Percentiles rank a stretch among this genome's conserved stretches.
These are phyloP conservation scores for Heteromurus nitidus DNA, from an alignment of 2,888 invertebrate genomes.

Conservation along the genomic window DNA sequence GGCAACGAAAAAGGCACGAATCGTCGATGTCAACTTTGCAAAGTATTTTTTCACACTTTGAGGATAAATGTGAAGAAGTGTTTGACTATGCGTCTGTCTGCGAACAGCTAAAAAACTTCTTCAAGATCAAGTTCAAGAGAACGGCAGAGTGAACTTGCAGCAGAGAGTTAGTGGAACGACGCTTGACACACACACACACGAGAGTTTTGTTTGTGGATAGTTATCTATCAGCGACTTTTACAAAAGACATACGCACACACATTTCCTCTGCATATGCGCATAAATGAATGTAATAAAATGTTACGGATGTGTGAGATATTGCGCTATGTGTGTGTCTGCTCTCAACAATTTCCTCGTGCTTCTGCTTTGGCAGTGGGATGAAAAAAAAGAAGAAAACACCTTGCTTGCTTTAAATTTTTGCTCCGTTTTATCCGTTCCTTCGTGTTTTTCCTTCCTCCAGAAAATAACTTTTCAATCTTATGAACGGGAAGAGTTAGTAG, in stretches of 20 bases:
- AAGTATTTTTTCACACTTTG: conserved; percentile 29
- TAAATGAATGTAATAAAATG: conserved; percentile 36
- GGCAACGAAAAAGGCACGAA: conserved; percentile 6
- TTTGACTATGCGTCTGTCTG: conserved; percentile 23
- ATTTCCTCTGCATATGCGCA: conserved; percentile 47
- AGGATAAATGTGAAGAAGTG: conserved; percentile 11
- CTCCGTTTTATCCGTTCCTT: background rate
- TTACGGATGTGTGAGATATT: conserved; percentile 36
- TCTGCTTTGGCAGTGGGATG: background rate
- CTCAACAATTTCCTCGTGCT: conserved; percentile 54
- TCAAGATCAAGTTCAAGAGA: conserved; percentile 66
- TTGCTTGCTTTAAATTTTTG: conserved; percentile 30
- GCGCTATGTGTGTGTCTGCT: too few relatives aligned
- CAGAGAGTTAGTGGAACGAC: conserved; percentile 29
- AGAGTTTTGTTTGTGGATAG: background rate
- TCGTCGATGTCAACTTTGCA: conserved; percentile 37
- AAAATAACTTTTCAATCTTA: conserved; percentile 18
- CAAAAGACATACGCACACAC: background rate
- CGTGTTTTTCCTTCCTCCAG: conserved; percentile 16
- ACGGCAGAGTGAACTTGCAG: conserved; percentile 53
- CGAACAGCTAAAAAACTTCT: conserved; percentile 45
- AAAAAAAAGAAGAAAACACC: conserved; percentile 55
- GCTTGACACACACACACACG: conserved; percentile 27
- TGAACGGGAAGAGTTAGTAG: conserved; percentile 19
- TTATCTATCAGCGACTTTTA: background rate